Base-by-base conservation (phyloP, 2,113 vertebrate species). In the Pyrgilauda ruficollis region DNA sequence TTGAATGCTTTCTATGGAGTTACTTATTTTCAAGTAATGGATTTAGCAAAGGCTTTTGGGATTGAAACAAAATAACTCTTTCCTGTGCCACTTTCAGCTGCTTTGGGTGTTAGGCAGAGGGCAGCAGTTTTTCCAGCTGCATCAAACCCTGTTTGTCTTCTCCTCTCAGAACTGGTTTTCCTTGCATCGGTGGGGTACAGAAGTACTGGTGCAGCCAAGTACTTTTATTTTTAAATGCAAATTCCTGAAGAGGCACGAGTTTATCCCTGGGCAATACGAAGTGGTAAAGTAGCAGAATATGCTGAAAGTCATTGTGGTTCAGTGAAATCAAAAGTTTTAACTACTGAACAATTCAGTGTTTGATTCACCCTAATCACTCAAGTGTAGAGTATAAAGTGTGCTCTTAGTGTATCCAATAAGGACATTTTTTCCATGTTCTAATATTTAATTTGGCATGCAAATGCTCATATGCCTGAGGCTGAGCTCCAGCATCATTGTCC, bases 361-460 rank as follows among this genome's bases (percentile, higher is more conserved):
- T 68, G 37, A 52, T 81, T 84, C 64, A 59, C 19, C 35, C 56
- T 68, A 81, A 75, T 86, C 59, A 64, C 15, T 82, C 0, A 1
- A 84, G 43, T 90, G 41, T 58, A 15, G 13, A 70, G 59, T 44
- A 16, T 88, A 68, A 90, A 56, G 10, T 84, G 43, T 82, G 44
- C 41, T 92, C 23, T 53, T 66, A 37, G 23, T 75, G 23, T 85
- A 59, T 87, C 78, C 70, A 64, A 11, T 52, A 70, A 83, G 69
- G 61, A 37, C 39, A 4, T 50, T 81, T 95, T 87, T 92, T 58
- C 61, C 37, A 15, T 11, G 11, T 84, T 70, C 64, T 89, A 70
- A n/a, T 95, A 77, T 73, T 94, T 83, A 84, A 75, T 92, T 95
- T 95, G 88, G 59, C 70, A 74, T 68, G 26, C 50, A 83, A 92